Evolutionary conservation across 2,888 invertebrate genomes (phyloP), one percentile per base, ranked within the genome.

Genomic region (Steinernema carpocapsae): DNA sequence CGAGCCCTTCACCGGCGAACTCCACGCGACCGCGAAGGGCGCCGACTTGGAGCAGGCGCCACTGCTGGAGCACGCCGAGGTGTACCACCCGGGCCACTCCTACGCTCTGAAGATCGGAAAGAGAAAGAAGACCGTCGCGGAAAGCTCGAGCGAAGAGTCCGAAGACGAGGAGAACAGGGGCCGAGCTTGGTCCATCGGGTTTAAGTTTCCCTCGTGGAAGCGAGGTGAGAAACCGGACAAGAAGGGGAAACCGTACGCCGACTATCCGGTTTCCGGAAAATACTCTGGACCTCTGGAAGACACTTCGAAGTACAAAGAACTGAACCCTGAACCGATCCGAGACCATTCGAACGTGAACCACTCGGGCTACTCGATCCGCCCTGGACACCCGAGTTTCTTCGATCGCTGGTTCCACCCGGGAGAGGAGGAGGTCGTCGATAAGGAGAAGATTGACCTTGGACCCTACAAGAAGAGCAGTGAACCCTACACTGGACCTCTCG

Each of bases 261-360:
- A 46, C 43, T 52, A 37, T 26, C 32, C 59, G 26, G 12, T 48
- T 12, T 37, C 73, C 32, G 73, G 51, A n/a, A 17, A 43, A 0
- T 76, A 71, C 73, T 22, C 29, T n/a, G 76, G 76, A 26, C 71
- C 73, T 22, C 37, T 76, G 14, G 71, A 76, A 12, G 70, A 17
- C 29, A 24, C 51, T 1, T 70, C 48, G 24, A 71, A 70, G 19
- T 45, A 59, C 29, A 3, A 46, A 26, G 74, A 59, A 19, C 72
- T 70, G 1, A 19, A 17, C 74, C 43, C 48, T 19, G 78, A 77
- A 45, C 83, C 83, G 2, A 78, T 83, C 43, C 74, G 80, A n/a
- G 77, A 77, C 56, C 79, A 77, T 48, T 80, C 80, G 14, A 77
- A 79, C 59, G 76, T 83, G 12, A 48, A 51, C 51, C 74, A 74